Evolutionary conservation across 30 jellyfish, hydroid and myxozoan genomes (phyloP).

Genomic region (Aurelia sp.): DNA sequence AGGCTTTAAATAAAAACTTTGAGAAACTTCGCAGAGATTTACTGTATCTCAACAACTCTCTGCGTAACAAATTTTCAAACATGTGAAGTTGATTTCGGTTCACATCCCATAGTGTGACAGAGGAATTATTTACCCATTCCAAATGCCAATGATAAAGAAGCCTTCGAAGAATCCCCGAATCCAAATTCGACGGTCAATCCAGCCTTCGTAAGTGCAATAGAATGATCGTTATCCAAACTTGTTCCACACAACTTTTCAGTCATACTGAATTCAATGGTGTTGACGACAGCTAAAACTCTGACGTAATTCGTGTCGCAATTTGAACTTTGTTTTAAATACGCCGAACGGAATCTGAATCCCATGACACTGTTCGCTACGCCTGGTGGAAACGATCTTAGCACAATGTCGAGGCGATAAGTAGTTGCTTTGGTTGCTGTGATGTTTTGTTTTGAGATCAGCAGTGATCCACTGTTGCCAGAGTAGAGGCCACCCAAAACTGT

Average conservation of each 20-base stretch:
- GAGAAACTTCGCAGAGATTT: too few species aligned
- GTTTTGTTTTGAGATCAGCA: background rate
- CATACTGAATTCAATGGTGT: slow-evolving; percentile 7
- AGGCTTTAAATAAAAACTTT: too few species aligned
- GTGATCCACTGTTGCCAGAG: background rate
- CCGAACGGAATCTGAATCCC: slow-evolving; percentile 21
- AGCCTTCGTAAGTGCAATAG: background rate
- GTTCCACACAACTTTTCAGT: slow-evolving; percentile 31
- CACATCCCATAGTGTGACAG: background rate
- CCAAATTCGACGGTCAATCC: background rate
- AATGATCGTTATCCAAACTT: background rate
- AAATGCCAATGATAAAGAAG: background rate
- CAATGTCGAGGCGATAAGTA: slow-evolving; percentile 4
- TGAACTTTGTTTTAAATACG: slow-evolving; percentile 6
- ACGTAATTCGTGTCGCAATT: slow-evolving; percentile 26
- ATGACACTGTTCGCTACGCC: slow-evolving; percentile 1
- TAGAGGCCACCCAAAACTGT: background rate
- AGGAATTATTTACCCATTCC: slow-evolving; percentile 2
- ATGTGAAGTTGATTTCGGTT: background rate
- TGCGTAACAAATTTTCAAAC: too few species aligned
- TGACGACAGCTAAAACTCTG: slow-evolving; percentile 1
- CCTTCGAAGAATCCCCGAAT: background rate
- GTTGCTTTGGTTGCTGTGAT: slow-evolving; percentile 9
- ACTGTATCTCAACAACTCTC: too few species aligned
- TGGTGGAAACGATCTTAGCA: background rate